phyloP scores from a whole-genome alignment of 2,888 invertebrate species.

The Smittia sp. region DNA sequence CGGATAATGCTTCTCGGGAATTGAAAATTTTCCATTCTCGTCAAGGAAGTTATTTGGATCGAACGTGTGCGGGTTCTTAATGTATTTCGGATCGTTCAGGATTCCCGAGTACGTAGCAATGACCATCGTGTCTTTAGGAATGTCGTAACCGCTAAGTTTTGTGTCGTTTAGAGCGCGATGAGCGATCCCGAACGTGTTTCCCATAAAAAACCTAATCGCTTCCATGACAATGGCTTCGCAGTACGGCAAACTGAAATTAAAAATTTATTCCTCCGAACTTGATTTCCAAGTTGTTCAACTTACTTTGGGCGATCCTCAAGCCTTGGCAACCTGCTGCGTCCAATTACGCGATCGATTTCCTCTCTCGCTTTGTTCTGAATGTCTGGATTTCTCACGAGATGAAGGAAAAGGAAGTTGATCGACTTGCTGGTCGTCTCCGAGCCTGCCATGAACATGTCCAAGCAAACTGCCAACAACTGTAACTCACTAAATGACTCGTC shows the following conservation, averaged over 20 bases:
- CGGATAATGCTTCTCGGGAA: conserved; percentile 71
- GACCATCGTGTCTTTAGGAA: conserved; percentile 82
- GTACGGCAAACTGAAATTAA: conserved; percentile 70
- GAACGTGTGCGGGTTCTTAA: conserved; percentile 68
- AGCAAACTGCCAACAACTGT: conserved; percentile 73
- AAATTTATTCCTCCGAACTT: conserved; percentile 30
- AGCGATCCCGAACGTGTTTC: conserved; percentile 73
- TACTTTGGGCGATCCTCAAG: conserved; percentile 70
- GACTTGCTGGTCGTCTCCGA: conserved; percentile 82
- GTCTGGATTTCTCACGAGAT: conserved; percentile 67
- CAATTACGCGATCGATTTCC: conserved; percentile 74
- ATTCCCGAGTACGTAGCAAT: conserved; percentile 72
- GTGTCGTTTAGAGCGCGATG: conserved; percentile 75
- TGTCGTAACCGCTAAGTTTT: conserved; percentile 65
- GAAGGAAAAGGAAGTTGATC: conserved; percentile 72
- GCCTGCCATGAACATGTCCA: conserved; percentile 85
- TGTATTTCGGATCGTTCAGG: conserved; percentile 65
- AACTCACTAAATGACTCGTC: conserved; percentile 64
- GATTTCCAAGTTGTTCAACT: conserved; percentile 46
- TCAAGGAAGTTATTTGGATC: conserved; percentile 72
- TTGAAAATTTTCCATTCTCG: conserved; percentile 58
- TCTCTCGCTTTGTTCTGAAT: conserved; percentile 72
- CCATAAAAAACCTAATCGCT: conserved; percentile 75
- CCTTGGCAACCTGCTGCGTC: conserved; percentile 64
- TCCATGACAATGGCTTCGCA: conserved; percentile 76